Evolutionary conservation across 2,113 vertebrate species (phyloP), one percentile per base, ranked within the genome.

Genomic region (Macrotis lagotis): DNA sequence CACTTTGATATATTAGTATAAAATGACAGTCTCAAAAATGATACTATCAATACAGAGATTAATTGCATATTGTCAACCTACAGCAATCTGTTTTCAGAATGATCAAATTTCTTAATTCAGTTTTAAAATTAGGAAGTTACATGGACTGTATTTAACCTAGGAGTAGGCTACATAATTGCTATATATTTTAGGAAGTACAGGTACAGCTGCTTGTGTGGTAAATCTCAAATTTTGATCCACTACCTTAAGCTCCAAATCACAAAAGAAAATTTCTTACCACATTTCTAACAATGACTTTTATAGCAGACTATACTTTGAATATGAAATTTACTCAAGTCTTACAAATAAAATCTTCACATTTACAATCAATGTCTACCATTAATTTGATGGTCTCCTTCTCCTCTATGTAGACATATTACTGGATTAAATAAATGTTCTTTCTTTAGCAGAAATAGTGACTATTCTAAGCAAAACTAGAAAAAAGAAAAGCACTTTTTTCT

Each of bases 401-500:
- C 48, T 91, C 93, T 90, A 25, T 50, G 37, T 94, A 93, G 89
- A 92, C 53, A 66, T 83, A 55, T 3, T 51, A 37, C 47, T 91
- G 83, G 91, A n/a, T 83, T 94, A 93, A 94, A 59, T 55, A 66
- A 12, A 7, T 93, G 22, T 8, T 8, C 31, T 83, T n/a, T 93
- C 49, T 49, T 93, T 26, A 89, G 8, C 89, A 88, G 96, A 95
- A 97, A 55, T 25, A 88, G 11, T 74, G 51, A 52, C 59, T n/a
- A 47, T 44, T 28, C 26, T 50, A n/a, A 25, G 28, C 19, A 59
- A 89, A 83, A 74, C 37, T 26, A 59, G 59, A 59, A 74, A 74
- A 83, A 94, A 95, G 89, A 93, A 19, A 92, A 97, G 31, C 6
- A 19, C 74, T 96, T 96, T 83, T 88, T 94, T 96, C 95, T 96